Percentiles rank a stretch among this genome's conserved stretches.
Conservation (phyloP, 2,888 invertebrate species). For the Oscheius onirici region DNA sequence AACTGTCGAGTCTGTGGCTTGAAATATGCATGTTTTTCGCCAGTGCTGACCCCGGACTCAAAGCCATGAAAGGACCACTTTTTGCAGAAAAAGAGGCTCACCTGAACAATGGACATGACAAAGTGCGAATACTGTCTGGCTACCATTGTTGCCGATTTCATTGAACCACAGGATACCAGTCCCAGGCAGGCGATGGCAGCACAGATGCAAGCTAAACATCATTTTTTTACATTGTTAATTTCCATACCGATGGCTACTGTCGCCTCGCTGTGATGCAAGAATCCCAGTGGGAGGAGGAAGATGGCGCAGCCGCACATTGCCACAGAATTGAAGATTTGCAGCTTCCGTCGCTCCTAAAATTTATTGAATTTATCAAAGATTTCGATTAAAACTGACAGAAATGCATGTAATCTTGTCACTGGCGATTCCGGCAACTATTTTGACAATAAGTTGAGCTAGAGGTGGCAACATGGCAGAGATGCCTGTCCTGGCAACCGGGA, state of each 20-base stretch:
- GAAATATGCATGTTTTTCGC: too few relatives aligned
- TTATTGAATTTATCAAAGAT: background rate
- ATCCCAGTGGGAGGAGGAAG: slow-evolving; percentile 56
- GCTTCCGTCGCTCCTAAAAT: slow-evolving; percentile 45
- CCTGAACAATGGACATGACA: slow-evolving; percentile 59
- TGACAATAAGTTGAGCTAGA: slow-evolving; percentile 48
- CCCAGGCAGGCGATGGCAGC: slow-evolving; percentile 48
- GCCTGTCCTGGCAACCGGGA: slow-evolving; percentile 52
- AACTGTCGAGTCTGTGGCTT: too few relatives aligned
- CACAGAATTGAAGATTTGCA: slow-evolving; percentile 56
- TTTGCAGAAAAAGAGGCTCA: too few relatives aligned
- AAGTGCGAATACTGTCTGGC: slow-evolving; percentile 54
- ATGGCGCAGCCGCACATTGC: slow-evolving; percentile 56
- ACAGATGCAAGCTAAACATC: slow-evolving; percentile 44
- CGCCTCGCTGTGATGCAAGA: slow-evolving; percentile 35
- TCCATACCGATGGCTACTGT: slow-evolving; percentile 21
- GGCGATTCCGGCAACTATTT: slow-evolving; percentile 48
- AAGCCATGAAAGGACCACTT: too few relatives aligned
- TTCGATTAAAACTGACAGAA: slow-evolving; percentile 28
- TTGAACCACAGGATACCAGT: slow-evolving; percentile 52
- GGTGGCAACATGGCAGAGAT: slow-evolving; percentile 55
- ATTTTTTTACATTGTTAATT: background rate
- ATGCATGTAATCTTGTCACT: slow-evolving; percentile 48
- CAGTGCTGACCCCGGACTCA: too few relatives aligned
- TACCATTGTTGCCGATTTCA: slow-evolving; percentile 54